Base-by-base conservation (phyloP, 2,888 invertebrate genomes). In the Chloromyia formosa region DNA sequence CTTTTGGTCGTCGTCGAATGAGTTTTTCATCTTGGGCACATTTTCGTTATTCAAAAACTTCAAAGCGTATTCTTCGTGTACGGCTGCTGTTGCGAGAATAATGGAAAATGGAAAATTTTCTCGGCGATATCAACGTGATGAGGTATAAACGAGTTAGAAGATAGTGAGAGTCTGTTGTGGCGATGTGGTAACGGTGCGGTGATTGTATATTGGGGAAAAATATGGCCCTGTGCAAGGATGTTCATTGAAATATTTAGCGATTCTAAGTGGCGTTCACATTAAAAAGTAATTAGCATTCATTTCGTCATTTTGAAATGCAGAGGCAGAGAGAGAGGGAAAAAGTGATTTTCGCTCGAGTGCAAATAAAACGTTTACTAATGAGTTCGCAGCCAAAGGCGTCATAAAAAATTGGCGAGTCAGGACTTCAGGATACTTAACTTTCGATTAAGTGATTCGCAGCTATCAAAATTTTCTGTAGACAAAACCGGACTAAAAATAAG, bases 271-370 rank as follows among this genome's bases (percentile, higher is more conserved):
- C n/a, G n/a, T 18, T 7, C 7, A 69, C 68, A 69, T 69, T 69
- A 69, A 69, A 69, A 69, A 69, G 68, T 69, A 69, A 69, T 69
- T 69, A 69, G 53, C 53, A 54, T 54, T 69, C 54, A 53, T 69
- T 54, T 14, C 53, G 53, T 18, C 20, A 42, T 49, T 66, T 12
- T 22, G 66, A 10, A 49, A 2, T 49, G 49, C 49, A 3, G 49
- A 7, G 49, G 27, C 2, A 2, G 27, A 35, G 23, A 18, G 14
- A 53, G 68, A 69, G 5, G 27, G 68, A 54, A 45, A 35, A 42
- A 66, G 27, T 66, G 66, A 66, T 66, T 66, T 60, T n/a, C n/a
- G 20, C 60, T 22, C 60, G 23, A 60, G 22, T 60, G 60, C 23
- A 23, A 60, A 60, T 22, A 60, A 23, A 60, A 23, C 23, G 60